Conservation (phyloP, 2,797 vertebrate genomes). For the Neosilurus hyrtlii region DNA sequence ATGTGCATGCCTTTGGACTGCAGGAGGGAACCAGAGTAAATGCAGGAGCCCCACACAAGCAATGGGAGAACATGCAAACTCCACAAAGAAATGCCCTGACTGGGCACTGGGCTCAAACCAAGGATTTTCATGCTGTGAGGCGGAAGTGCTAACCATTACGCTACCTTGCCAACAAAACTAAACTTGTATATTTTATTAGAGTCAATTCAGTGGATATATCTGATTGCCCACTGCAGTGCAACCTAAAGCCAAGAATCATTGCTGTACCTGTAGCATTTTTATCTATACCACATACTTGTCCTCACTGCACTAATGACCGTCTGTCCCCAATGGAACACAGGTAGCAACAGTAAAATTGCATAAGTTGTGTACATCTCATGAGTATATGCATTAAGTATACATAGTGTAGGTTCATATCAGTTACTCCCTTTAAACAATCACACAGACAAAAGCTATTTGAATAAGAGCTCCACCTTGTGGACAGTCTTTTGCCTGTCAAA, state of each 20-base stretch:
- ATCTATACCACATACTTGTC: background rate
- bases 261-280: background rate
- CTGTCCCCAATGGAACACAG: background rate
- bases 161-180: no score
- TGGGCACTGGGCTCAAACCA: no score
- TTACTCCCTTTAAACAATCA: background rate
- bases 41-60: no score
- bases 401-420: no score
- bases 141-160: no score
- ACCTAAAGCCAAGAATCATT: background rate
- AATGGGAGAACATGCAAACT: no score
- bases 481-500: background rate
- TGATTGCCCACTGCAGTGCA: background rate
- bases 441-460: background rate
- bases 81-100: no score
- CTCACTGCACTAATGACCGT: background rate
- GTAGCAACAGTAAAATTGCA: background rate
- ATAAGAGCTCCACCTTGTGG: slow-evolving; percentile 12
- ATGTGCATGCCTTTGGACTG: no score
- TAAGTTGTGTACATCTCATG: background rate
- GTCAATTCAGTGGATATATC: background rate
- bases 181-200: no score
- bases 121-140: no score
- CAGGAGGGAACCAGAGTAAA: no score
- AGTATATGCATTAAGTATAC: background rate